Evolutionary conservation across 2,888 invertebrate genomes (phyloP).

Genomic region (Acrocyrtus sp.): DNA sequence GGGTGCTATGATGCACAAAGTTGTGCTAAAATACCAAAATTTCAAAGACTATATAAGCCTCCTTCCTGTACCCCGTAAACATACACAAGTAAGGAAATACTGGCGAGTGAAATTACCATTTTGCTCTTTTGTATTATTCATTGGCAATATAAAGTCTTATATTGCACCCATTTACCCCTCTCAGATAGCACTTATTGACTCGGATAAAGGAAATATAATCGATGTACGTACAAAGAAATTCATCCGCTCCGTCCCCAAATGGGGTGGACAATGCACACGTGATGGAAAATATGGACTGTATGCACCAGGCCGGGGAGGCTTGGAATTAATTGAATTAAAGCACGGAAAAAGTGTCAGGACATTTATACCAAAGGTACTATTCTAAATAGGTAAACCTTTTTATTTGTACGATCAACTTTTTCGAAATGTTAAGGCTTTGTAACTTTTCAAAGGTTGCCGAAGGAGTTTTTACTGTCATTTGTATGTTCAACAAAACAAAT

Average conservation of each 20-base stretch:
- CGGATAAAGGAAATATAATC: conserved; percentile 89
- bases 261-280: conserved; percentile 89
- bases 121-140: background rate
- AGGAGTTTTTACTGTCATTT: conserved; percentile 96
- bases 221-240: conserved; percentile 90
- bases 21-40: conserved; percentile 68
- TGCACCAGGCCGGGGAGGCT: conserved; percentile 91
- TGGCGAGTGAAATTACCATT: background rate
- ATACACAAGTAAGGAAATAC: conserved; percentile 60
- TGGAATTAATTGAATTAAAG: conserved; percentile 91
- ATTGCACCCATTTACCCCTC: conserved; percentile 64
- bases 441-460: conserved; percentile 76
- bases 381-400: conserved; percentile 1
- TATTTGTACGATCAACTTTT: conserved; percentile 9
- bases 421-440: background rate
- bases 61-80: conserved; percentile 84
- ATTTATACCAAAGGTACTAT: conserved; percentile 80
- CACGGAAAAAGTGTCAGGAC: conserved; percentile 88
- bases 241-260: conserved; percentile 86
- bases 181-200: conserved; percentile 87
- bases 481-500: conserved; percentile 92
- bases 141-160: background rate
- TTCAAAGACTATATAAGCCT: conserved; percentile 76
- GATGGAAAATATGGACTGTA: conserved; percentile 92
- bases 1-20: conserved; percentile 73